These are phyloP conservation scores for Sipha maydis DNA, from an alignment of 2,888 invertebrate genomes.

Conservation along the genomic window DNA sequence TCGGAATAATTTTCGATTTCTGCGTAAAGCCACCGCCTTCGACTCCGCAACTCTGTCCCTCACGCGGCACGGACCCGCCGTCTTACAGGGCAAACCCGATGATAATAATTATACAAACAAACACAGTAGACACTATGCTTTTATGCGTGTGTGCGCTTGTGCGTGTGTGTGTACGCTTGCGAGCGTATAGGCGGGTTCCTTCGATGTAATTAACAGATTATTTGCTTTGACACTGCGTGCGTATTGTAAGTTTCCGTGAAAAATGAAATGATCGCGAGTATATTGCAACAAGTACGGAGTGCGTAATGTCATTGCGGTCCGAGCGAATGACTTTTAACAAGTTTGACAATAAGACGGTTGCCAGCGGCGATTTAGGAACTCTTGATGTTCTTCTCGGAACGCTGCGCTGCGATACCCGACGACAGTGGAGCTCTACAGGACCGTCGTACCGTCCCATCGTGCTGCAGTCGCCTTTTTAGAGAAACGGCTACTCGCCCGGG, in stretches of 20 bases:
- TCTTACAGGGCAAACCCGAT: conserved; percentile 41
- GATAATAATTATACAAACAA: conserved; percentile 34
- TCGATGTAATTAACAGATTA: conserved; percentile 32
- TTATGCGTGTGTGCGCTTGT: too few species aligned
- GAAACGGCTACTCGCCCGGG: neutral
- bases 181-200: too few species aligned
- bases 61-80: neutral
- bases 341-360: neutral
- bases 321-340: neutral
- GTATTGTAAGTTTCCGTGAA: neutral
- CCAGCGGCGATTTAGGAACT: too few species aligned
- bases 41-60: neutral
- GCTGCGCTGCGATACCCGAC: neutral
- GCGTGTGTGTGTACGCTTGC: too few species aligned
- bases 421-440: neutral
- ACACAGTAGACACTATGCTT: neutral
- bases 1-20: conserved; percentile 60
- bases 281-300: neutral
- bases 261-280: conserved; percentile 1
- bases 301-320: neutral
- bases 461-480: too few species aligned
- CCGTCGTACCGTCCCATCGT: too few species aligned
- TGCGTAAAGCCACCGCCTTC: conserved; percentile 43
- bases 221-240: conserved; percentile 16
- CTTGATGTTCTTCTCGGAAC: too few species aligned